These are phyloP conservation scores for Incurvaria masculella DNA, from an alignment of 2,888 invertebrate species.

Conservation along the genomic window DNA sequence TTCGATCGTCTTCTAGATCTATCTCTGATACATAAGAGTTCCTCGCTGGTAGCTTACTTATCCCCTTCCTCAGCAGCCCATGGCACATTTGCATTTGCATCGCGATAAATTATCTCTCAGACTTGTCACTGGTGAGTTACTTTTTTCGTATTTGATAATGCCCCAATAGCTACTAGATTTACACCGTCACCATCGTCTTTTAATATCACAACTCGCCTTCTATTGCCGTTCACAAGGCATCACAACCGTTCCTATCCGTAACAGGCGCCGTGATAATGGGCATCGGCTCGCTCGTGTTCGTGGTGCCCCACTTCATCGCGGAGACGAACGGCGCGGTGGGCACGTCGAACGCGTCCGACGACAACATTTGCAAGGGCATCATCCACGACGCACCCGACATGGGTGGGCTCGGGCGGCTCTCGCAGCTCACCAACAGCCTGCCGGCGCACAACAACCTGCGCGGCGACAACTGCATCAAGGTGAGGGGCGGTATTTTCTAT, in stretches of 20 bases:
- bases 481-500: too few relatives aligned
- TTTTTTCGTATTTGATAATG: too few relatives aligned
- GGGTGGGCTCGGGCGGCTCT: conserved; percentile 67
- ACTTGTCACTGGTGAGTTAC: too few relatives aligned
- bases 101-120: too few relatives aligned
- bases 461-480: conserved; percentile 79
- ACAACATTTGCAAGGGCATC: conserved; percentile 77
- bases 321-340: conserved; percentile 71
- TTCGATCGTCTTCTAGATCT: too few relatives aligned
- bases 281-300: conserved; percentile 87
- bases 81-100: too few relatives aligned
- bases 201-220: too few relatives aligned
- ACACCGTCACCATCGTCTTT: too few relatives aligned
- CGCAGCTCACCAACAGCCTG: conserved; percentile 66
- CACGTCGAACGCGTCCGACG: conserved; percentile 66
- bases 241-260: conserved; percentile 9
- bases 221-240: too few relatives aligned
- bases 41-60: too few relatives aligned
- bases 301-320: conserved; percentile 89
- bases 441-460: conserved; percentile 69
- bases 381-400: conserved; percentile 68
- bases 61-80: too few relatives aligned
- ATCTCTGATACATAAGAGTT: too few relatives aligned
- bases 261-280: conserved; percentile 91
- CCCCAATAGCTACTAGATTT: background rate